Evolutionary conservation across 2,888 invertebrate genomes (phyloP).

Genomic region (Morpho helenor): DNA sequence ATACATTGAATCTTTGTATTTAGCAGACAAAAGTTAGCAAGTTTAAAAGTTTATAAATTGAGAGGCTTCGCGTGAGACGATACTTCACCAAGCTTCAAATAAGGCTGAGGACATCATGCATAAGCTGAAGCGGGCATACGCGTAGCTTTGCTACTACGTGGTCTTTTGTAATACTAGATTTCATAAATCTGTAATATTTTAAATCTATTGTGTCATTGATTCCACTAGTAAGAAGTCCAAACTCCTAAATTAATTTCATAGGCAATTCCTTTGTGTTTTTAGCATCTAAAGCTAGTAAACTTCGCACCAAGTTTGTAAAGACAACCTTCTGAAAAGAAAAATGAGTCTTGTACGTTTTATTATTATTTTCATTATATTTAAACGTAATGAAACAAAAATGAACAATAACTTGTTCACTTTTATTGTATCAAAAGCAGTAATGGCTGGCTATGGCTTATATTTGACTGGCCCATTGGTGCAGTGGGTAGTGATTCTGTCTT

Average conservation of each 20-base stretch:
- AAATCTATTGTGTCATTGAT: neutral
- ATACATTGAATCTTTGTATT: conserved; percentile 22
- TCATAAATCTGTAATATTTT: neutral
- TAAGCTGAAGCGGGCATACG: neutral
- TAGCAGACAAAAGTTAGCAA: conserved; percentile 16
- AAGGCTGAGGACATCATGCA: neutral
- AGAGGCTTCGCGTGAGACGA: conserved; percentile 19
- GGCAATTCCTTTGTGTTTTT: too few species aligned
- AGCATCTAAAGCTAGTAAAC: too few species aligned
- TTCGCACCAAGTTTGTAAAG: too few species aligned
- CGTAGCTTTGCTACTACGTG: neutral
- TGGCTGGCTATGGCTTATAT: too few species aligned
- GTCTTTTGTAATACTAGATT: neutral
- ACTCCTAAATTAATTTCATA: neutral
- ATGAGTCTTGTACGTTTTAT: too few species aligned
- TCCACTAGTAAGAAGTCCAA: neutral
- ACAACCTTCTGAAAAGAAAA: too few species aligned
- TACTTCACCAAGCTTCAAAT: conserved; percentile 14
- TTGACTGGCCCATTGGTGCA: too few species aligned
- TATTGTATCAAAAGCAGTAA: too few species aligned
- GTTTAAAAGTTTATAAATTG: conserved; percentile 20
- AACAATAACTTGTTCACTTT: too few species aligned
- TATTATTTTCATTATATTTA: too few species aligned
- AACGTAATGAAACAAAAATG: too few species aligned
- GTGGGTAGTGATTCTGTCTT: too few species aligned